A percentile compares a stretch with the other conserved stretches of the same genome.
Conservation (phyloP, 64 coral and sea anemone species). For the Porites lutea region DNA sequence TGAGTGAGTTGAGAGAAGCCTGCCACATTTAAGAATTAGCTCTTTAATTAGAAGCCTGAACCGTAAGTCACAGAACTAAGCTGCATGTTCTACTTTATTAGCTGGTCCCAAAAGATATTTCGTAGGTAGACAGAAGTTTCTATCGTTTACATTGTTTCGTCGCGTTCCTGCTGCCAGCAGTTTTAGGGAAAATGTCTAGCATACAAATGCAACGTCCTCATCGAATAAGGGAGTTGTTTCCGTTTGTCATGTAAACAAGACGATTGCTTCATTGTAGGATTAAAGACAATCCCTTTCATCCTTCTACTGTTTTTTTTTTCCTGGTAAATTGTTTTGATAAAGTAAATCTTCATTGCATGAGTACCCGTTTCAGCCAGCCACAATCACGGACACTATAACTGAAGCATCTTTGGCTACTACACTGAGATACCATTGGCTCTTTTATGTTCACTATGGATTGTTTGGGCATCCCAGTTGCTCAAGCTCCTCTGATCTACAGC, state of each 20-base stretch:
- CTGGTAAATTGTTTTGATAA: background rate
- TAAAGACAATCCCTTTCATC: background rate
- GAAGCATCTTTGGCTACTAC: background rate
- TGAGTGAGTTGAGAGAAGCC: too few species aligned
- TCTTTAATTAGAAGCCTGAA: too few species aligned
- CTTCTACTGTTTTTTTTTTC: background rate
- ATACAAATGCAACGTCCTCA: background rate
- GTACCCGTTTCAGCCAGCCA: background rate
- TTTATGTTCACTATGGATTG: background rate
- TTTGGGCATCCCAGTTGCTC: background rate
- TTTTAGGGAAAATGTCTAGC: background rate
- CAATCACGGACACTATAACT: background rate
- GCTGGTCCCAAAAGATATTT: too few species aligned
- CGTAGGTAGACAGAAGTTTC: too few species aligned
- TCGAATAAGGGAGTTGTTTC: background rate
- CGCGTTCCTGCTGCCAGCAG: too few species aligned
- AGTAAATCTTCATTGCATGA: background rate
- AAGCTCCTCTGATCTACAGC: background rate
- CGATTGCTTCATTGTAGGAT: background rate
- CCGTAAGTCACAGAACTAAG: too few species aligned
- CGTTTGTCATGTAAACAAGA: background rate
- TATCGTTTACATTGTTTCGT: too few species aligned
- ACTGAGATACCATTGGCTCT: background rate
- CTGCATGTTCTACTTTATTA: too few species aligned
- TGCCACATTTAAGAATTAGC: too few species aligned